These are phyloP conservation scores for Ondatra zibethicus DNA, from an alignment of 2,113 vertebrate species.

Conservation along the genomic window DNA sequence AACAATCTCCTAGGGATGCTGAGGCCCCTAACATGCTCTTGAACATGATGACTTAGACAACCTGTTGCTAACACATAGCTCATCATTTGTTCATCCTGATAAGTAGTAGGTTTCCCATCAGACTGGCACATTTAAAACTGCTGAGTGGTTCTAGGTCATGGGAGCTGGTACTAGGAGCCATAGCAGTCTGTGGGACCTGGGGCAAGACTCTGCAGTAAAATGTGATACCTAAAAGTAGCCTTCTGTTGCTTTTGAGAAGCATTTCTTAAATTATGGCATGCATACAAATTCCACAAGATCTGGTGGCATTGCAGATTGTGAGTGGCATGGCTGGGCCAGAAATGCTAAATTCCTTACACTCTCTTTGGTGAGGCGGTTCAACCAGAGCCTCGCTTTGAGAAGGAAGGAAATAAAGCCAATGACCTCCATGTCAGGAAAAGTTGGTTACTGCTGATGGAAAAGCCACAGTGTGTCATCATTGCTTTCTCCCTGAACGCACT, in stretches of 20 bases:
- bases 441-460: background rate
- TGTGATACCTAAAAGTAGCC: background rate
- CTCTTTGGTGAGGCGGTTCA: background rate
- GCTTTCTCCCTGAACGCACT: background rate
- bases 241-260: background rate
- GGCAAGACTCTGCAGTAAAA: background rate
- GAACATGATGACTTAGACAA: background rate
- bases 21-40: background rate
- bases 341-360: background rate
- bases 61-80: background rate
- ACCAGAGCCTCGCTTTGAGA: background rate
- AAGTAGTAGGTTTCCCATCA: background rate
- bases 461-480: background rate
- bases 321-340: background rate
- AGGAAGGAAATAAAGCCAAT: background rate
- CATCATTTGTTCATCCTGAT: background rate
- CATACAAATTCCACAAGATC: background rate
- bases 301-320: background rate
- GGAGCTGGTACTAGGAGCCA: background rate
- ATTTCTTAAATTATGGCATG: background rate
- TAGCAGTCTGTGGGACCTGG: background rate
- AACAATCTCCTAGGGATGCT: background rate
- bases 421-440: background rate
- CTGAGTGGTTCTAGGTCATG: background rate
- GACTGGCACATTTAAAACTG: background rate